Base-by-base conservation (phyloP, 2,113 vertebrate species). In the Atherinomorus stipes region DNA sequence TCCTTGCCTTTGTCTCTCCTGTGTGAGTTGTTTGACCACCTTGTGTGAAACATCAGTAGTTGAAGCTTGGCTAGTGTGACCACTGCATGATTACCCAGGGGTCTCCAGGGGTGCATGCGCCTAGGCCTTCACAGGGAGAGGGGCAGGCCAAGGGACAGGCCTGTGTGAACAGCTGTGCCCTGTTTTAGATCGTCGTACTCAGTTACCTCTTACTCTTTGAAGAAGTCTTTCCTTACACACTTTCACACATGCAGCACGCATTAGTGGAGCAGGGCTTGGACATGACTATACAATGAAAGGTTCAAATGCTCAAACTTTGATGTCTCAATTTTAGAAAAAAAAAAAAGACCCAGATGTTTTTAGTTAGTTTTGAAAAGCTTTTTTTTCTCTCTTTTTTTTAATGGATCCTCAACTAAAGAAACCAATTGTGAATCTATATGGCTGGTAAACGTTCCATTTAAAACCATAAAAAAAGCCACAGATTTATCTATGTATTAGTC, bases 151-250 rank as follows among this genome's bases (percentile, higher is more conserved):
- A 63, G 78, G 87, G 80, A 81, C 85, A 76, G 79, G 82, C 85
- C 87, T 91, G 88, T 88, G 85, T 91, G 88, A 93, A 93, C 91
- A 93, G 91, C 91, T 93, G 92, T 88, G 86, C 86, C 89, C 90
- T 92, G 91, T 93, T 93, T 92, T 90, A 91, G 89, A 88, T 84
- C 81, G 53, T 85, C 81, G 50, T 81, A 92, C 88, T 92, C 87
- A 80, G 90, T 93, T 93, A 92, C 88, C 82, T 88, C 85, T 81
- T 80, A 73, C 63, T 74, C 89, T 90, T 91, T 92, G 92, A 93
- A 93, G 89, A 89, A 88, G 82, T 90, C 89, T 90, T 93, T 80
- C 59, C 87, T 90, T 91, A 88, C 88, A 91, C 85, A 80, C 76
- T 84, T 92, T 90, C 86, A 89, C 89, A 91, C 86, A 91, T 87